Base-by-base conservation (phyloP, 2,888 invertebrate species). In the Magallana nippona region DNA sequence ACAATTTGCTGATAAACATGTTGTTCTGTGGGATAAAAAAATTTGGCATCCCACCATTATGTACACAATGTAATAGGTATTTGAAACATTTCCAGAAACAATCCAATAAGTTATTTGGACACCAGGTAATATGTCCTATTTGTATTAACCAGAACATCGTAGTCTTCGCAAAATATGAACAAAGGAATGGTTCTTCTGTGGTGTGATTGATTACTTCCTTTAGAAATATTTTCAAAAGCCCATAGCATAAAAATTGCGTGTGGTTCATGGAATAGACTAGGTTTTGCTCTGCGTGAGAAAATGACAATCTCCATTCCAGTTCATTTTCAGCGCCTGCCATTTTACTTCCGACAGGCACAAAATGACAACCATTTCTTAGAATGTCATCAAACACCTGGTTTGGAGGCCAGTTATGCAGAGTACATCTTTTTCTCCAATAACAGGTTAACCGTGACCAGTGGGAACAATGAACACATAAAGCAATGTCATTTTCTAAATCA, bases 231-330 rank as follows among this genome's bases (percentile, higher is more conserved):
- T 77, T 77, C 10, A 44, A 17, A 1, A 77, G 27, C 27, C 77
- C 77, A 77, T 77, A 77, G 27, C 77, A 77, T 10, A 77, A 10
- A 77, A 77, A 77, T 11, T 77, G 77, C 17, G 77, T 44, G 27
- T 77, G 32, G 13, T 77, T 77, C 77, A 77, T 77, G 10, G 27
- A 1, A 27, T 32, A 77, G 17, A 77, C 44, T 44, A 77, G n/a
- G n/a, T 77, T 77, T 44, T 15, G 27, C 44, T 77, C 77, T 17
- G 77, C 77, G 2, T 11, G 15, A 77, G 27, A 44, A 27, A 77
- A 77, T 17, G 77, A 77, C 17, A 77, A 44, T 77, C 77, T 77
- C 77, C 77, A 77, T 22, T 77, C 77, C 11, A 77, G 27, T 22
- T 77, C 77, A 77, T 60, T 60, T 60, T 19, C 19, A 60, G n/a